Percentiles rank a stretch among this genome's conserved stretches.
These are phyloP conservation scores for Nemotelus nigrinus DNA, from an alignment of 2,888 invertebrate genomes.

Conservation along the genomic window DNA sequence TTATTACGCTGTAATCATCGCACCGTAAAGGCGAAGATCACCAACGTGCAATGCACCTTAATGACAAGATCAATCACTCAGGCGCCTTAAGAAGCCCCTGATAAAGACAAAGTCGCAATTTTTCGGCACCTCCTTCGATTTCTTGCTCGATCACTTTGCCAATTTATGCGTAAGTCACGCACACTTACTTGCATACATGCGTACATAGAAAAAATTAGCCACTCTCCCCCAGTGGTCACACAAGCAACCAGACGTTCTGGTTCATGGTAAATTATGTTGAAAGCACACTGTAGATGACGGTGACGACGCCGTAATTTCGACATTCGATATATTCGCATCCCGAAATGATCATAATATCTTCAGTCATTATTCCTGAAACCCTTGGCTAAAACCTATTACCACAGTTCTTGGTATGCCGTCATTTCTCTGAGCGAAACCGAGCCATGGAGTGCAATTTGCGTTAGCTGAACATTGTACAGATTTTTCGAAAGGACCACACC, in stretches of 20 bases:
- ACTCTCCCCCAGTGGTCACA: conserved; percentile 7
- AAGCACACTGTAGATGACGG: not conserved
- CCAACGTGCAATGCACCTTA: not conserved
- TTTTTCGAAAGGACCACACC: conserved; percentile 39
- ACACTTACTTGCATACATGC: not conserved
- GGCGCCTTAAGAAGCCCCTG: conserved; percentile 33
- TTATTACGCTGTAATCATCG: not conserved
- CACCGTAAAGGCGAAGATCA: not conserved
- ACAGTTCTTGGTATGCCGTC: too few relatives aligned
- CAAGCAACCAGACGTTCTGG: conserved; percentile 21
- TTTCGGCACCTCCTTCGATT: conserved; percentile 2
- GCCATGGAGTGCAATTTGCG: too few relatives aligned
- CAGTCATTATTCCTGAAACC: conserved; percentile 2
- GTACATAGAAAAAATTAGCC: conserved; percentile 14
- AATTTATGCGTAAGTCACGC: not conserved
- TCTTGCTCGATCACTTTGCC: conserved; percentile 5
- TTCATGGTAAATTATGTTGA: conserved; percentile 30
- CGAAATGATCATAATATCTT: conserved; percentile 24
- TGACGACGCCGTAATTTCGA: not conserved
- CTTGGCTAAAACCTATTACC: too few relatives aligned
- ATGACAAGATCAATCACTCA: not conserved
- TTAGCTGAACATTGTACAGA: conserved; percentile 1
- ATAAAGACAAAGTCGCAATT: not conserved
- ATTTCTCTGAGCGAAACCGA: too few relatives aligned
- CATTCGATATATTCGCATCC: conserved; percentile 42